phyloP scores from a whole-genome alignment of 2,888 invertebrate genomes.

The Andrena chrysosceles region DNA sequence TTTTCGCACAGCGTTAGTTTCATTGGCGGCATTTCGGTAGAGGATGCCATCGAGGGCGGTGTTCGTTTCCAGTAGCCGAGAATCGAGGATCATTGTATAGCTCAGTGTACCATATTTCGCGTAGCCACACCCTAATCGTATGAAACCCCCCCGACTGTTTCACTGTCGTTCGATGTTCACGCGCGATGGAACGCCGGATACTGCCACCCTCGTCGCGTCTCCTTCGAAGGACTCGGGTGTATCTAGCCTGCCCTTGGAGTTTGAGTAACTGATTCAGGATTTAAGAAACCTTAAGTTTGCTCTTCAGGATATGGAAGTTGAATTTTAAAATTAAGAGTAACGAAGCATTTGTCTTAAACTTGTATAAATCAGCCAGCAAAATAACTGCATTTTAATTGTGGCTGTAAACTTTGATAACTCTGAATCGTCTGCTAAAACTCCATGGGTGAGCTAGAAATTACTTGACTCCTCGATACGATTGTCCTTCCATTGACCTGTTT shows the following conservation, averaged over 20 bases:
- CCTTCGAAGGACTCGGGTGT: not conserved
- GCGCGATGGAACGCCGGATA: conserved; percentile 63
- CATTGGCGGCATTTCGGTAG: conserved; percentile 50
- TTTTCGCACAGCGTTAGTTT: conserved; percentile 74
- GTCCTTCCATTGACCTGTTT: not conserved
- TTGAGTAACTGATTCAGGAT: not conserved
- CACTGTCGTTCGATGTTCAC: conserved; percentile 58
- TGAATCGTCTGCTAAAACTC: not conserved
- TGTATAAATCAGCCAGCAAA: not conserved
- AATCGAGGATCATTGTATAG: conserved; percentile 65
- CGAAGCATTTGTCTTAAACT: not conserved
- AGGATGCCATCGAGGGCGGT: conserved; percentile 15
- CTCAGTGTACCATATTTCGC: conserved; percentile 61
- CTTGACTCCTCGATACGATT: not conserved
- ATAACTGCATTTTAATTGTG: not conserved
- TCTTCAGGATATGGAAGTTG: not conserved
- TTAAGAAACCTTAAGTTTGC: not conserved
- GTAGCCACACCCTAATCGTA: conserved; percentile 51
- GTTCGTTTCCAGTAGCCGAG: conserved; percentile 50
- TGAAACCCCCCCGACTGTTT: conserved; percentile 50
- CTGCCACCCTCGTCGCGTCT: not conserved
- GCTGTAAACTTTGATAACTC: not conserved
- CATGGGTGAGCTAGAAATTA: not conserved
- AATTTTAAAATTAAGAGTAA: not conserved
- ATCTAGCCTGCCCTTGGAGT: not conserved